phyloP scores from a whole-genome alignment of 2,888 invertebrate species.

The Dicyrtomina minuta region DNA sequence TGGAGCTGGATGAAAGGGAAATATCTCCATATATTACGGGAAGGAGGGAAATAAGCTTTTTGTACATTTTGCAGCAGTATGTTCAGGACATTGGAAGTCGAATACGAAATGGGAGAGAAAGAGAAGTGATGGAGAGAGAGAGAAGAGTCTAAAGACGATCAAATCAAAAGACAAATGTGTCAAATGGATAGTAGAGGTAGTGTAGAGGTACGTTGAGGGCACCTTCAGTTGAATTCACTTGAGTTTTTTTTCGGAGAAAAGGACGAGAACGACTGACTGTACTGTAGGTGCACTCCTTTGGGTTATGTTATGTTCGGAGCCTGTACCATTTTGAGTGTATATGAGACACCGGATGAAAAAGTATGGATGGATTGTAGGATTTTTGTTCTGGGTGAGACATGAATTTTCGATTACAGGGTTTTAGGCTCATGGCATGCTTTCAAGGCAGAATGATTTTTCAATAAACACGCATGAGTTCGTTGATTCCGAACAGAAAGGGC shows the following conservation, averaged over 20 bases:
- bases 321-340: slow-evolving; percentile 27
- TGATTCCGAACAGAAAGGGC: slow-evolving; percentile 52
- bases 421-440: slow-evolving; percentile 54
- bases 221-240: slow-evolving; percentile 41
- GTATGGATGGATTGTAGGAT: slow-evolving; percentile 53
- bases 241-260: too few relatives aligned
- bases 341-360: slow-evolving; percentile 47
- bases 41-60: slow-evolving; percentile 22
- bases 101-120: slow-evolving; percentile 24
- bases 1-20: not conserved
- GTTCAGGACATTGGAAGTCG: slow-evolving; percentile 18
- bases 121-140: not conserved
- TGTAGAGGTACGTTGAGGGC: slow-evolving; percentile 37
- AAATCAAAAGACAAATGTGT: slow-evolving; percentile 52
- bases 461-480: slow-evolving; percentile 54
- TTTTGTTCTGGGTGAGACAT: slow-evolving; percentile 54
- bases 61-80: not conserved
- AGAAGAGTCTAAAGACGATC: slow-evolving; percentile 38
- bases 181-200: slow-evolving; percentile 43
- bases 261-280: too few relatives aligned
- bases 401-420: slow-evolving; percentile 54
- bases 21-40: not conserved
- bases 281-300: slow-evolving; percentile 25
- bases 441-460: slow-evolving; percentile 54
- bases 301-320: slow-evolving; percentile 24